phyloP scores from a whole-genome alignment of 2,888 invertebrate species.

The Pelosia muscerda region DNA sequence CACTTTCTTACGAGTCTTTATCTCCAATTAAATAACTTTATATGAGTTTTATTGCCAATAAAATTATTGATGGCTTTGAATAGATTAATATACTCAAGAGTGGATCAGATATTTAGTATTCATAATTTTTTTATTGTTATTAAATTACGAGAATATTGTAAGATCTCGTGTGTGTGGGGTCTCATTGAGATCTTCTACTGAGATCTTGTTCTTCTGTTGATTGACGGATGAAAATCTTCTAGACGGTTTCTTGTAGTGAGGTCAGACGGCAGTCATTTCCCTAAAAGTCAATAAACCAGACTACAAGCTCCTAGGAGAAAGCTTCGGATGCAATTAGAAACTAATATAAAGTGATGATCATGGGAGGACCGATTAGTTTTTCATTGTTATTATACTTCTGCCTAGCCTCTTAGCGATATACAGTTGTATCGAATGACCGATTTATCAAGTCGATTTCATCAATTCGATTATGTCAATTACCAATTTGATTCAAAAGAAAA shows the following conservation, averaged over 20 bases:
- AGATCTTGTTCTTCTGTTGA: not conserved
- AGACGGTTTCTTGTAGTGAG: too few relatives aligned
- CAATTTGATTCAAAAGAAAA: slow-evolving; percentile 19
- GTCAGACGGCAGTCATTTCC: not conserved
- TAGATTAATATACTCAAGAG: not conserved
- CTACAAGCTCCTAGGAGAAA: too few relatives aligned
- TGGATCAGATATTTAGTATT: not conserved
- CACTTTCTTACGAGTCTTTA: not conserved
- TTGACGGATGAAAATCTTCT: too few relatives aligned
- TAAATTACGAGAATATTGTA: too few relatives aligned
- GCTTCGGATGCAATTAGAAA: too few relatives aligned
- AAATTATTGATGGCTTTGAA: not conserved
- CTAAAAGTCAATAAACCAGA: too few relatives aligned
- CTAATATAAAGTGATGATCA: not conserved
- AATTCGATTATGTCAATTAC: slow-evolving; percentile 4
- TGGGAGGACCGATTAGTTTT: not conserved
- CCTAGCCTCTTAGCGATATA: not conserved
- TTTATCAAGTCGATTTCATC: not conserved
- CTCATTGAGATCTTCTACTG: not conserved
- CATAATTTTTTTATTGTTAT: not conserved
- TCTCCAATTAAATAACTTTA: not conserved
- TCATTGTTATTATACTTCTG: not conserved
- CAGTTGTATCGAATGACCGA: not conserved
- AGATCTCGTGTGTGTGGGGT: not conserved
- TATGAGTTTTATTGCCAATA: not conserved